phyloP scores from a whole-genome alignment of 1,140 invertebrate species.

The Ostrea edulis region DNA sequence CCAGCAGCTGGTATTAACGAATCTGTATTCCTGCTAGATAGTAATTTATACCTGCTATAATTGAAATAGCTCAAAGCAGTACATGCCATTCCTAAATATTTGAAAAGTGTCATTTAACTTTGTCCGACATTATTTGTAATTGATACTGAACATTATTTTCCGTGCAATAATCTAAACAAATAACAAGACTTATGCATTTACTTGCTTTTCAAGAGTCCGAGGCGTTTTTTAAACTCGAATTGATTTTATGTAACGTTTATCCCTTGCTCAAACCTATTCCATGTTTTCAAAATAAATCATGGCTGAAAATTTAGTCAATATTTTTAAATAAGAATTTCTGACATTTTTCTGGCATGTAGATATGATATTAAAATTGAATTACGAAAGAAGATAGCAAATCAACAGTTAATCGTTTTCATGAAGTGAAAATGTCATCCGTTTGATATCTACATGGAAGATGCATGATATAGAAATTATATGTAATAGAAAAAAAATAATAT shows the following conservation, averaged over 20 bases:
- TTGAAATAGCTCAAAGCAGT: no score
- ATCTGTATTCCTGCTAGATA: no score
- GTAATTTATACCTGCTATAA: no score
- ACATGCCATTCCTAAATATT: no score
- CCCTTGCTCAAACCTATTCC: background rate
- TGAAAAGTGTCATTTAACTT: background rate
- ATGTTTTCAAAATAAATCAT: conserved; percentile 25
- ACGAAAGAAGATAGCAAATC: no score
- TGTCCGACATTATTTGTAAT: background rate
- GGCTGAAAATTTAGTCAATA: background rate
- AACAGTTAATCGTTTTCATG: no score
- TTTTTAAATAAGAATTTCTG: conserved; percentile 1
- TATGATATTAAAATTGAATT: no score
- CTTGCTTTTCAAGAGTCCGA: background rate
- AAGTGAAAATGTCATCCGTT: no score
- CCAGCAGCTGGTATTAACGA: no score
- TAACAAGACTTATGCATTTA: background rate
- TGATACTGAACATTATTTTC: background rate
- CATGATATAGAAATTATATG: no score
- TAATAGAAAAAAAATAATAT: no score
- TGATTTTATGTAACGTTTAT: background rate
- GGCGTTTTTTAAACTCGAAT: background rate
- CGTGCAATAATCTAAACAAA: background rate
- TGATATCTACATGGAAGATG: no score
- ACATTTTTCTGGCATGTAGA: background rate